Conservation (phyloP, 2,113 vertebrate genomes). For the Hucho hucho region DNA sequence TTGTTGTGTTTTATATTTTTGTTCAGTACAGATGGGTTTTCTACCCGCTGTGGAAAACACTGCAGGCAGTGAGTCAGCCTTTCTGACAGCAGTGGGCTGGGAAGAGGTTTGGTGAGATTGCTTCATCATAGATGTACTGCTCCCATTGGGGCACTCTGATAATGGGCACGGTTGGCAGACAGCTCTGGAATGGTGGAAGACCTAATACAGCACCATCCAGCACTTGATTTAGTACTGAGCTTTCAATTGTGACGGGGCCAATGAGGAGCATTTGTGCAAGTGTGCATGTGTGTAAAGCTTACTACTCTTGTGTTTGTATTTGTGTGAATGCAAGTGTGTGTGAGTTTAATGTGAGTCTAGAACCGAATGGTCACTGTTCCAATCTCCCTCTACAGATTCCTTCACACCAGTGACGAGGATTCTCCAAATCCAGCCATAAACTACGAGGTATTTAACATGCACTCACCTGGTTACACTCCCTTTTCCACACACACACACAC, state of each 20-base stretch:
- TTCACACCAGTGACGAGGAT: constrained; percentile 87
- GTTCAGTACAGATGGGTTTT: background rate
- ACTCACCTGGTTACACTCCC: background rate
- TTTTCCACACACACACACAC: background rate
- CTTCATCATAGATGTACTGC: constrained; percentile 1
- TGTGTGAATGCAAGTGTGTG: background rate
- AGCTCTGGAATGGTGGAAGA: background rate
- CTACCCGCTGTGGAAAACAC: background rate
- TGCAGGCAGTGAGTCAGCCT: background rate
- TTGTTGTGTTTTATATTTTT: too few relatives aligned
- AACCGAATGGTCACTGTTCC: background rate
- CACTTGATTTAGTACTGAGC: constrained; percentile 21
- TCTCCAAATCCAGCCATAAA: constrained; percentile 88
- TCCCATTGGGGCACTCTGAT: background rate
- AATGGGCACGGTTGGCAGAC: background rate
- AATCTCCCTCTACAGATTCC: constrained; percentile 75
- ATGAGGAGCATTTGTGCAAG: background rate
- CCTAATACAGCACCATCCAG: constrained; percentile 6
- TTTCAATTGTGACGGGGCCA: background rate
- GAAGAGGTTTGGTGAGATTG: background rate
- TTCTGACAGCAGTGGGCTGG: background rate
- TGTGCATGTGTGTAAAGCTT: background rate
- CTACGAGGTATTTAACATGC: constrained; percentile 81
- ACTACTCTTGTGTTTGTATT: background rate
- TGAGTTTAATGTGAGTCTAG: background rate